Percentiles rank a stretch among this genome's conserved stretches.
Evolutionary conservation across 2,888 invertebrate genomes (phyloP).

Genomic region (Hypsopygia costalis): DNA sequence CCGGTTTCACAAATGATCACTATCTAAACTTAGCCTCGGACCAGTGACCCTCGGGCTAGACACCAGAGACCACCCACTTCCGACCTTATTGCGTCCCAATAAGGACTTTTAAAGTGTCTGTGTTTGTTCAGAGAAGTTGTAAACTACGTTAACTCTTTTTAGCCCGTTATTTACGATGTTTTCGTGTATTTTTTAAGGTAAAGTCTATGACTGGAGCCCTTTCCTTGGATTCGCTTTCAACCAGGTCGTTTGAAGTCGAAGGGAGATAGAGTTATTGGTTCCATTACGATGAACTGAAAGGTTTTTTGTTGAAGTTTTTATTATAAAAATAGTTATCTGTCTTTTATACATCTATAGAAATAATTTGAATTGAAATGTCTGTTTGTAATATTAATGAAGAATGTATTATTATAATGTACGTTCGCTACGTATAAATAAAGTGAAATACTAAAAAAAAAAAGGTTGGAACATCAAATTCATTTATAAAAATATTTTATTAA

Average conservation of each 20-base stretch:
- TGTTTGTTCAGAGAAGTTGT: constrained; percentile 13
- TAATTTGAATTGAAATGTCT: too few relatives aligned
- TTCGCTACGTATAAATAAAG: too few relatives aligned
- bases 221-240: neutral
- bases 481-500: too few relatives aligned
- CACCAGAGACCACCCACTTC: neutral
- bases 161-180: constrained; percentile 22
- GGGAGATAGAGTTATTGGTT: neutral
- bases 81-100: neutral
- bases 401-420: too few relatives aligned
- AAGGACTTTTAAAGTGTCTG: neutral
- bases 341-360: too few relatives aligned
- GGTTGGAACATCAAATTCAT: too few relatives aligned
- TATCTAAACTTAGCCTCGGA: constrained; percentile 5
- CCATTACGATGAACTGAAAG: neutral
- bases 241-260: neutral
- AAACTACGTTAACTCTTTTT: constrained; percentile 17
- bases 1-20: constrained; percentile 7
- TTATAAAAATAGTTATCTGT: too few relatives aligned
- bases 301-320: too few relatives aligned
- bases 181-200: constrained; percentile 15
- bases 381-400: too few relatives aligned
- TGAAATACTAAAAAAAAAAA: too few relatives aligned
- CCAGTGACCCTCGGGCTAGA: neutral
- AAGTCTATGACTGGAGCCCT: neutral